Evolutionary conservation across 1,140 invertebrate genomes (phyloP).

Genomic region (Trinorchestia longiramus): DNA sequence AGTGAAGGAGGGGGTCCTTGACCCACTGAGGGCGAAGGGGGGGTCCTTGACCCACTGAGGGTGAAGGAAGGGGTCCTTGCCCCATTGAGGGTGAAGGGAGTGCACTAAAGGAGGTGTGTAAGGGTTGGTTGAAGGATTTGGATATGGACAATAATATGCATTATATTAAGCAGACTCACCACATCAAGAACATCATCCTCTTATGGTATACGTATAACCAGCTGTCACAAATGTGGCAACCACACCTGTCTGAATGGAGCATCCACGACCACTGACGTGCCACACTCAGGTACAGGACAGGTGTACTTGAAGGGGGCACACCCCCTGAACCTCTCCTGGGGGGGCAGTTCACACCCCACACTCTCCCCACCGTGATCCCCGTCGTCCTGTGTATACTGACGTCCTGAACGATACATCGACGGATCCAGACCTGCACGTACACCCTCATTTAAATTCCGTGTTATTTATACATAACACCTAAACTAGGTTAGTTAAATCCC

Average conservation of each 20-base stretch:
- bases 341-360: slow-evolving; percentile 70
- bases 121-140: too few relatives aligned
- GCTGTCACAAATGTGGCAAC: slow-evolving; percentile 53
- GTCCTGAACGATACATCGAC: slow-evolving; percentile 71
- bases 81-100: too few relatives aligned
- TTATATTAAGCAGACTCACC: neutral
- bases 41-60: too few relatives aligned
- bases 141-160: too few relatives aligned
- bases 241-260: slow-evolving; percentile 57
- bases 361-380: slow-evolving; percentile 72
- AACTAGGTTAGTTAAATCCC: too few relatives aligned
- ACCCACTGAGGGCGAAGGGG: too few relatives aligned
- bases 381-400: slow-evolving; percentile 71
- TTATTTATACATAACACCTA: too few relatives aligned
- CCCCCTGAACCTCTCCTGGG: slow-evolving; percentile 81
- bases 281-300: slow-evolving; percentile 71
- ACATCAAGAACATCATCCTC: neutral
- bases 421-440: slow-evolving; percentile 72
- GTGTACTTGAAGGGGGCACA: slow-evolving; percentile 75
- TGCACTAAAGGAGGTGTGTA: too few relatives aligned
- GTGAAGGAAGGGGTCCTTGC: neutral
- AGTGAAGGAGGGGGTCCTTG: neutral
- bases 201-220: too few relatives aligned
- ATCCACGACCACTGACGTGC: slow-evolving; percentile 65
- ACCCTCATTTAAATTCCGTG: neutral